A percentile compares a stretch with the other conserved stretches of the same genome.
These are phyloP conservation scores for Psophia crepitans DNA, from an alignment of 2,113 vertebrate genomes.

Conservation along the genomic window DNA sequence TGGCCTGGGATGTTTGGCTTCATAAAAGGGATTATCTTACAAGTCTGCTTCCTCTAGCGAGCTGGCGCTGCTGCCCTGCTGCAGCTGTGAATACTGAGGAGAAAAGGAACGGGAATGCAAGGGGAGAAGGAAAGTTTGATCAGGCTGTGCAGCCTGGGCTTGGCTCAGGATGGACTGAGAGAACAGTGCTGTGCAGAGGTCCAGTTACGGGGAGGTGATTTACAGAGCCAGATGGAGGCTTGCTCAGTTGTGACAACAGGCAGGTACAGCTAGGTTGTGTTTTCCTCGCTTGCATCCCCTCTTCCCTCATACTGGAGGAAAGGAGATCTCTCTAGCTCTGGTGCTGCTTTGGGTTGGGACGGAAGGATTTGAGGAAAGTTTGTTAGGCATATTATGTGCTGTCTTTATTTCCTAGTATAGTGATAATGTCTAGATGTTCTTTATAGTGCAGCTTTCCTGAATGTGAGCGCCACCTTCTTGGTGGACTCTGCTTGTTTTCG, in stretches of 20 bases:
- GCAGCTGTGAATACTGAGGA: not conserved
- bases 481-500: not conserved
- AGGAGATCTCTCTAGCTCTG: not conserved
- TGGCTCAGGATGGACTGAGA: not conserved
- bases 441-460: not conserved
- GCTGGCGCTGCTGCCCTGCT: not conserved
- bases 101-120: not conserved
- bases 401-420: not conserved
- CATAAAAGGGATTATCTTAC: not conserved
- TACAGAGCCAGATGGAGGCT: not conserved
- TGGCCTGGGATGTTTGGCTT: not conserved
- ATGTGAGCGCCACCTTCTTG: fast-evolving
- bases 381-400: not conserved
- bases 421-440: not conserved
- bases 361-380: not conserved
- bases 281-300: not conserved
- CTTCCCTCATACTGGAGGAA: not conserved
- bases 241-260: fast-evolving
- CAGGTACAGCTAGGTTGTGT: not conserved
- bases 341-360: not conserved
- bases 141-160: not conserved
- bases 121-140: not conserved
- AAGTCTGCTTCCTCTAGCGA: not conserved
- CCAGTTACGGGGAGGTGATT: not conserved
- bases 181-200: not conserved